phyloP scores from a whole-genome alignment of 1,140 invertebrate species.

The Stegodyphus dumicola region DNA sequence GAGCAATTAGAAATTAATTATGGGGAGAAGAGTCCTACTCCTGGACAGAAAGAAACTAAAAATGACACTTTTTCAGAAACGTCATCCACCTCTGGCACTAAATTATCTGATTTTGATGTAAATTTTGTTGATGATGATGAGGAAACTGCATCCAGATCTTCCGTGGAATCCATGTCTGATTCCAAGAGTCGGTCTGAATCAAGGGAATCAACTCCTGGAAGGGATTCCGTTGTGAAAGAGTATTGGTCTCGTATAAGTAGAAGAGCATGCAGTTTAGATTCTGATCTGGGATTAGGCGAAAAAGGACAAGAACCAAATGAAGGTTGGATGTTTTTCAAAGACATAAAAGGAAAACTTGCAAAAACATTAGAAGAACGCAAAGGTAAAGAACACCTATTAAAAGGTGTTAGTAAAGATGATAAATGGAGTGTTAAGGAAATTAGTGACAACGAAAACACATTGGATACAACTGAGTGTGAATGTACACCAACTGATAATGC shows the following conservation, averaged over 20 bases:
- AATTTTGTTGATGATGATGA: not conserved
- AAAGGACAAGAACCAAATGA: conserved; percentile 24
- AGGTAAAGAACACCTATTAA: not conserved
- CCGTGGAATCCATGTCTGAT: not conserved
- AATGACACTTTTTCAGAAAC: conserved; percentile 4
- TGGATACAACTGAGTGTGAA: not conserved
- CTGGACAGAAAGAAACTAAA: not conserved
- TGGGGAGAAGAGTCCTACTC: conserved; percentile 6
- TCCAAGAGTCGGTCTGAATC: not conserved
- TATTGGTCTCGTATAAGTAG: conserved; percentile 44
- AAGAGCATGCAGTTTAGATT: conserved; percentile 29
- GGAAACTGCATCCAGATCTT: not conserved
- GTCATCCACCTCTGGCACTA: not conserved
- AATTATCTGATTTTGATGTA: conserved; percentile 14
- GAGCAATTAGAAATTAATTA: conserved; percentile 53
- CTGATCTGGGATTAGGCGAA: conserved; percentile 7
- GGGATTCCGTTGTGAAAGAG: conserved; percentile 49
- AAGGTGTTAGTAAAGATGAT: not conserved
- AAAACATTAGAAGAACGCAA: conserved; percentile 54
- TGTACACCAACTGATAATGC: not conserved
- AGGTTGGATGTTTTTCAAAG: conserved; percentile 54
- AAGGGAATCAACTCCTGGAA: conserved; percentile 13
- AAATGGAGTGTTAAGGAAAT: not conserved
- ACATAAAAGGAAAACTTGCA: conserved; percentile 42
- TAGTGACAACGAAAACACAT: not conserved